phyloP scores from a whole-genome alignment of 2,888 invertebrate species.

The Leucoma salicis region DNA sequence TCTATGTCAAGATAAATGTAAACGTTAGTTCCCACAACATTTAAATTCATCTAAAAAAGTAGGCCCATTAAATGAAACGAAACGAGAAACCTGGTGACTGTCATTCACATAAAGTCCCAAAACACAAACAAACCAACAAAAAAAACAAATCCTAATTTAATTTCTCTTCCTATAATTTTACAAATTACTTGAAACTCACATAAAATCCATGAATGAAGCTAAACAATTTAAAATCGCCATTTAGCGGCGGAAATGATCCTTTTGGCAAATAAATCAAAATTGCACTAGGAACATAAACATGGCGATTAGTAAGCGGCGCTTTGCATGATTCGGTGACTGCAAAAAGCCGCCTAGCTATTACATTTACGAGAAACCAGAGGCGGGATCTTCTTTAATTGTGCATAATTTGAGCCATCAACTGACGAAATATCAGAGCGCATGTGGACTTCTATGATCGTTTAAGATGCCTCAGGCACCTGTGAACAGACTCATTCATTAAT shows the following conservation, averaged over 20 bases:
- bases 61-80: slow-evolving; percentile 11
- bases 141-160: slow-evolving; percentile 21
- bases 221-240: slow-evolving; percentile 52
- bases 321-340: slow-evolving; percentile 53
- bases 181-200: slow-evolving; percentile 24
- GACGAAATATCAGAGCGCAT: slow-evolving; percentile 11
- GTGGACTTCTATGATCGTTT: slow-evolving; percentile 2
- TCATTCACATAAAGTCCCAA: slow-evolving; percentile 22
- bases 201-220: slow-evolving; percentile 45
- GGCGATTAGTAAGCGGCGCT: slow-evolving; percentile 49
- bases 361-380: slow-evolving; percentile 47
- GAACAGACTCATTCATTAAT: not conserved
- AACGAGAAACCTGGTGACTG: slow-evolving; percentile 9
- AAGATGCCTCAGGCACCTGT: slow-evolving; percentile 8
- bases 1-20: slow-evolving; percentile 12
- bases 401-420: slow-evolving; percentile 39
- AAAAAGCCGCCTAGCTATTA: slow-evolving; percentile 55
- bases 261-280: slow-evolving; percentile 77
- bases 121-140: slow-evolving; percentile 25
- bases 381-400: slow-evolving; percentile 48
- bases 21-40: slow-evolving; percentile 16
- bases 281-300: slow-evolving; percentile 54
- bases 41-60: slow-evolving; percentile 10
- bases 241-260: slow-evolving; percentile 72
- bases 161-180: slow-evolving; percentile 26